phyloP scores from a whole-genome alignment of 1,140 invertebrate species.

The Zophobas morio region DNA sequence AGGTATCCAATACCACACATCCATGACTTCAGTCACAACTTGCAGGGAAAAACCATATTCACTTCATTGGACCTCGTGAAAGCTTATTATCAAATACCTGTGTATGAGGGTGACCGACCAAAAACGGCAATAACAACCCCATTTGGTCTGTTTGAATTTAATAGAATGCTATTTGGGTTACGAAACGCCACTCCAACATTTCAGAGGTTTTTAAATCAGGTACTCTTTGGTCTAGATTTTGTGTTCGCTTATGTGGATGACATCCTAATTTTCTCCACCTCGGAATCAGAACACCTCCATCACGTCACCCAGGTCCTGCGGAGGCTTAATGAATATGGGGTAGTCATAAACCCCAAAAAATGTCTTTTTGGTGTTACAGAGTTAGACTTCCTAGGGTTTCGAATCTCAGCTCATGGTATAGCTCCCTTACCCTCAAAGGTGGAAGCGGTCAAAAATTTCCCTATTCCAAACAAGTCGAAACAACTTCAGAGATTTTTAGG shows the following conservation, averaged over 20 bases:
- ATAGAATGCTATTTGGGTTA: conserved; percentile 65
- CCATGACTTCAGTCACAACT: conserved; percentile 58
- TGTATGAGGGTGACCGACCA: conserved; percentile 57
- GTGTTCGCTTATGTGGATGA: conserved; percentile 29
- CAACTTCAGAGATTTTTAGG: conserved; percentile 62
- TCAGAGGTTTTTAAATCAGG: conserved; percentile 52
- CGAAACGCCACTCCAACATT: conserved; percentile 67
- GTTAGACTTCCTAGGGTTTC: conserved; percentile 61
- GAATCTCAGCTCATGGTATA: conserved; percentile 58
- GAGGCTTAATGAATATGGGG: conserved; percentile 53
- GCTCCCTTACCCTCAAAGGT: conserved; percentile 62
- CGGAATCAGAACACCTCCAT: conserved; percentile 27
- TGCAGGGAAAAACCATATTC: conserved; percentile 67
- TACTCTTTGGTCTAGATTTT: conserved; percentile 58
- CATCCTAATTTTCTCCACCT: neutral
- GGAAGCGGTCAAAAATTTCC: conserved; percentile 56
- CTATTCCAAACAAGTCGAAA: conserved; percentile 55
- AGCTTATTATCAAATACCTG: conserved; percentile 69
- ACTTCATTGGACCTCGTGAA: conserved; percentile 67
- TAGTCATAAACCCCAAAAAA: conserved; percentile 62
- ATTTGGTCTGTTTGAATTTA: conserved; percentile 65
- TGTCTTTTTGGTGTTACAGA: conserved; percentile 56
- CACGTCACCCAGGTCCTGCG: conserved; percentile 61
- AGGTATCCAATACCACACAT: conserved; percentile 61
- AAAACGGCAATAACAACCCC: conserved; percentile 66